A percentile compares a stretch with the other conserved stretches of the same genome.
Evolutionary conservation across 1,140 invertebrate genomes (phyloP).

Genomic region (Stegodyphus dumicola): DNA sequence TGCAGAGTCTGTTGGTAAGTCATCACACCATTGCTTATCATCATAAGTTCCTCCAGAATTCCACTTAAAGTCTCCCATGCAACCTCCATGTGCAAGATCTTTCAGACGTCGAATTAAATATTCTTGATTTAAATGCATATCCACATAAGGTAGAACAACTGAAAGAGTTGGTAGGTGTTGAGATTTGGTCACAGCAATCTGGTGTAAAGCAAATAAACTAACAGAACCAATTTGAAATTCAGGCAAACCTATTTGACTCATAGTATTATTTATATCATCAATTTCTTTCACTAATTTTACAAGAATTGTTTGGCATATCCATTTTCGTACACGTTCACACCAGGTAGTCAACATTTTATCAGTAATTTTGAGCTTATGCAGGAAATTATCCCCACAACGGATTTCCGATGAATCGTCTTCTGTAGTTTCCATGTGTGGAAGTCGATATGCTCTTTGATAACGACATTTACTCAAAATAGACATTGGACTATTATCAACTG

Average conservation of each 20-base stretch:
- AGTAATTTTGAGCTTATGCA: constrained; percentile 41
- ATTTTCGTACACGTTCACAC: constrained; percentile 71
- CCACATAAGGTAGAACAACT: constrained; percentile 80
- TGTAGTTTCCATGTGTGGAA: constrained; percentile 64
- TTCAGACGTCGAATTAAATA: constrained; percentile 82
- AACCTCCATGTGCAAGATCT: constrained; percentile 80
- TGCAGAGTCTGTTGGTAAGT: constrained; percentile 79
- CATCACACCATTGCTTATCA: constrained; percentile 81
- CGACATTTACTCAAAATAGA: constrained; percentile 65
- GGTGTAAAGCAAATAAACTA: constrained; percentile 68
- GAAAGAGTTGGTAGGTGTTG: constrained; percentile 77
- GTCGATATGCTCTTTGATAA: constrained; percentile 67
- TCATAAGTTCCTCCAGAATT: constrained; percentile 79
- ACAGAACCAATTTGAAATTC: constrained; percentile 78
- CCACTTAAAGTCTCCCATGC: constrained; percentile 85
- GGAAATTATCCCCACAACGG: constrained; percentile 62
- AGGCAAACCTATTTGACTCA: constrained; percentile 76
- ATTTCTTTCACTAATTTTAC: constrained; percentile 78
- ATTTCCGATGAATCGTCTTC: constrained; percentile 63
- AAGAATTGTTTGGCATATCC: constrained; percentile 82
- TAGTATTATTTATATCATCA: constrained; percentile 75
- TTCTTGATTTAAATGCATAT: constrained; percentile 83
- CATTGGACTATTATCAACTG: constrained; percentile 66
- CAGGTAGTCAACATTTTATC: constrained; percentile 64
- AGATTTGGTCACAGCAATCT: constrained; percentile 72